A percentile compares a stretch with the other conserved stretches of the same genome.
These are phyloP conservation scores for Phyllostomus discolor DNA, from an alignment of 2,113 vertebrate species.

Conservation along the genomic window DNA sequence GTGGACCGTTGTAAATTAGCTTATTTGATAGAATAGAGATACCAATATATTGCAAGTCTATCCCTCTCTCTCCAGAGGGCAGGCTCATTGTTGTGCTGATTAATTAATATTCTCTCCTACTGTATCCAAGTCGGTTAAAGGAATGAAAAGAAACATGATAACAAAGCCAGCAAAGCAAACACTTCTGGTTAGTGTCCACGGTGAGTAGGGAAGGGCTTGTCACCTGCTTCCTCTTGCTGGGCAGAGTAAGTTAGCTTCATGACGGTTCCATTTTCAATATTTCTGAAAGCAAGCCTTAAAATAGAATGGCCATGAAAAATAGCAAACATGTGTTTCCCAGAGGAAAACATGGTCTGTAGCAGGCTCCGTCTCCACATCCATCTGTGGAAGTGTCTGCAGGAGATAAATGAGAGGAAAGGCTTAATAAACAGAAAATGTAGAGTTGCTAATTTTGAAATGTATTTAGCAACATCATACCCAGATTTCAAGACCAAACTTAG, in stretches of 20 bases:
- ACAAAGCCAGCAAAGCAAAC: slow-evolving; percentile 18
- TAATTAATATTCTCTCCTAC: slow-evolving; percentile 38
- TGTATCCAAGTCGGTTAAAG: background rate
- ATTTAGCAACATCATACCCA: background rate
- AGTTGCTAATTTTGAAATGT: background rate
- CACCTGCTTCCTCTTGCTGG: background rate
- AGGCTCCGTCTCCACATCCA: background rate
- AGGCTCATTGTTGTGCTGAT: slow-evolving; percentile 13
- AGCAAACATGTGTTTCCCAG: background rate
- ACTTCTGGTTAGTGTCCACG: background rate
- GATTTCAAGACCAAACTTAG: background rate
- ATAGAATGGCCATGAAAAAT: background rate
- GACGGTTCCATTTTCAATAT: background rate
- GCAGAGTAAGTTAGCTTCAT: background rate
- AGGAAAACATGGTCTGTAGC: background rate
- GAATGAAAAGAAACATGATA: slow-evolving; percentile 13
- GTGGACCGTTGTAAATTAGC: background rate
- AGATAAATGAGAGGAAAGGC: background rate
- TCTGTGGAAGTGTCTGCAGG: background rate
- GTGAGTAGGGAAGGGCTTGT: background rate
- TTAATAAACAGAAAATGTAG: background rate
- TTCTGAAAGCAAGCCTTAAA: slow-evolving; percentile 13
- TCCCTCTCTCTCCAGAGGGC: background rate
- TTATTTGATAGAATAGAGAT: slow-evolving; percentile 18
- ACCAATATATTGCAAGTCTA: background rate